Percentiles rank a stretch among this genome's conserved stretches.
These are phyloP conservation scores for Drosophila parthenogenetica DNA, from an alignment of 2,888 invertebrate genomes.

Conservation along the genomic window DNA sequence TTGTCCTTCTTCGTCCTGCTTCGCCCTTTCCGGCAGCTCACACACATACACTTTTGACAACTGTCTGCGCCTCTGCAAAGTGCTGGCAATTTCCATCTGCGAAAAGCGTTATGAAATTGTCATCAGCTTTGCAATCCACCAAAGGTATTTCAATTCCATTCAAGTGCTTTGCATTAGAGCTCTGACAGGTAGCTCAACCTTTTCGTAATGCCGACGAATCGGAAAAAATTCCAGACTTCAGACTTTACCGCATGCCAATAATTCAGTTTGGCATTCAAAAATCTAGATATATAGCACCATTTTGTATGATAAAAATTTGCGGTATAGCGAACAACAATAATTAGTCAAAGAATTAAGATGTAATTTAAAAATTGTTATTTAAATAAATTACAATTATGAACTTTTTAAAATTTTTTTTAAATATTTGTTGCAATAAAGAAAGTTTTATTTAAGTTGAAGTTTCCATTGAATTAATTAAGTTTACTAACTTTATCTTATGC, in stretches of 20 bases:
- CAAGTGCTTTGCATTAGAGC: slow-evolving; percentile 6
- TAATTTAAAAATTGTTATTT: too few species aligned
- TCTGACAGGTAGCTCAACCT: slow-evolving; percentile 15
- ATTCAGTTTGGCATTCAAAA: not conserved
- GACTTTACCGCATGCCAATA: not conserved
- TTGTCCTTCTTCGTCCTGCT: not conserved
- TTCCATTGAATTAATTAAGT: too few species aligned
- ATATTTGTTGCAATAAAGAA: too few species aligned
- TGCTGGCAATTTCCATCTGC: slow-evolving; percentile 27
- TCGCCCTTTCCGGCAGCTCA: not conserved
- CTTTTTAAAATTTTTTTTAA: too few species aligned
- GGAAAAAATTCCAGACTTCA: not conserved
- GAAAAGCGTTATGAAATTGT: slow-evolving; percentile 35
- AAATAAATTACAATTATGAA: too few species aligned
- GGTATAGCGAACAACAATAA: too few species aligned
- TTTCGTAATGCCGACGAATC: not conserved
- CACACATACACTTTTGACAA: slow-evolving; percentile 28
- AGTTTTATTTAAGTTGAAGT: too few species aligned
- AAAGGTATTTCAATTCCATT: slow-evolving; percentile 23
- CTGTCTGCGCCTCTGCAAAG: slow-evolving; percentile 34
- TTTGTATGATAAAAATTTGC: too few species aligned
- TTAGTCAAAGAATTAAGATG: too few species aligned
- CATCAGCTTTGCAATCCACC: slow-evolving; percentile 27
- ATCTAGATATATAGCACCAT: not conserved
- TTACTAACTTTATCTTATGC: too few species aligned